phyloP scores from a whole-genome alignment of 2,113 vertebrate genomes.

The Arenaria interpres region DNA sequence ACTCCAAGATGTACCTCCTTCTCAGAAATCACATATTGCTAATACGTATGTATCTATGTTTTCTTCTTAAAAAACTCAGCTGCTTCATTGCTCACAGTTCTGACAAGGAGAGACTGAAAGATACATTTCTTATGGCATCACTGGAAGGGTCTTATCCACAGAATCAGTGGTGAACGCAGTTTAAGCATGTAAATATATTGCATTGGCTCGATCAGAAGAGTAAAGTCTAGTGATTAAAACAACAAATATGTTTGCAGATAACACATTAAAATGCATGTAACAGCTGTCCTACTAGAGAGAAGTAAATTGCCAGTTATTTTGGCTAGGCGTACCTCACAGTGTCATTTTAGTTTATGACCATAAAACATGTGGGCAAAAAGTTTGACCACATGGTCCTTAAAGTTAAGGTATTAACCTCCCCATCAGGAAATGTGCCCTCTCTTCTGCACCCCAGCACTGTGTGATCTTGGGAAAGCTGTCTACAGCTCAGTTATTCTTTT shows the following conservation, averaged over 20 bases:
- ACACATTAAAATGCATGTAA: background rate
- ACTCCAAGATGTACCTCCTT: background rate
- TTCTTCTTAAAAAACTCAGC: background rate
- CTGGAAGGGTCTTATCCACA: background rate
- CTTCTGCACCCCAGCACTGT: background rate
- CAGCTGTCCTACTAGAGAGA: background rate
- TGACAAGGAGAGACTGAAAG: background rate
- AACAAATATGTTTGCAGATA: background rate
- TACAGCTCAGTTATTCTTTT: background rate
- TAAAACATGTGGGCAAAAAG: background rate
- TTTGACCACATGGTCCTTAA: background rate
- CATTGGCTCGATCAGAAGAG: background rate
- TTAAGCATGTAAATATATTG: background rate
- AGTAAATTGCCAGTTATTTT: background rate
- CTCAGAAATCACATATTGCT: background rate
- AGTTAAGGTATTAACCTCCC: background rate
- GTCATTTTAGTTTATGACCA: background rate
- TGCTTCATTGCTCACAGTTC: background rate
- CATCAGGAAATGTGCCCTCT: background rate
- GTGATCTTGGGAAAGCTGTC: background rate
- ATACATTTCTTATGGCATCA: background rate
- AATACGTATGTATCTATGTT: background rate
- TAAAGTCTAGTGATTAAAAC: background rate
- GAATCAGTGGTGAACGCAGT: background rate
- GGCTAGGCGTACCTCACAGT: background rate